Evolutionary conservation across 1,140 invertebrate species (phyloP).

Genomic region (Drosophila quadrilineata): DNA sequence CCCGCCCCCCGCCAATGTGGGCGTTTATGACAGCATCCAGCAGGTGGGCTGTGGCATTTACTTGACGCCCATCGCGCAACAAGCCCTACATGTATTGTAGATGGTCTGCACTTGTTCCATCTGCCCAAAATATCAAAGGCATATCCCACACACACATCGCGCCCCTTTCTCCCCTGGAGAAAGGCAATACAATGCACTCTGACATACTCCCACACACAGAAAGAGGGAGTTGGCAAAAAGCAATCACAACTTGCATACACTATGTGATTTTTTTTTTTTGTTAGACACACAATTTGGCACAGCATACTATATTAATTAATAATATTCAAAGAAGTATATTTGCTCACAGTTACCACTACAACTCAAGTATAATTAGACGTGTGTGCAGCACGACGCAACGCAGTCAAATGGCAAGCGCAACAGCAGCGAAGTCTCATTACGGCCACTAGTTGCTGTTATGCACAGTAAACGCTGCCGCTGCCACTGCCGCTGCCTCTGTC

Average conservation of each 20-base stretch:
- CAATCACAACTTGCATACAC: too few relatives aligned
- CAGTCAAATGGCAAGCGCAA: constrained; percentile 36
- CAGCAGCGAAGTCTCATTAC: constrained; percentile 47
- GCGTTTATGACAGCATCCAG: constrained; percentile 49
- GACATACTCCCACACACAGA: too few relatives aligned
- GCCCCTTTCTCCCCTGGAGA: too few relatives aligned
- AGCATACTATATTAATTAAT: too few relatives aligned
- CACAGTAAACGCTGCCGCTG: constrained; percentile 27
- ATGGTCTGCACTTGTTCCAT: too few relatives aligned
- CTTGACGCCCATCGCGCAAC: constrained; percentile 40
- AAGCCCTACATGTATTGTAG: constrained; percentile 20
- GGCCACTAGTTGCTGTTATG: constrained; percentile 77
- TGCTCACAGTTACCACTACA: constrained; percentile 1
- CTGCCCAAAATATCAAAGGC: constrained; percentile 26
- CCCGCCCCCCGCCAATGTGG: constrained; percentile 25
- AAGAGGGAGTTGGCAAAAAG: too few relatives aligned
- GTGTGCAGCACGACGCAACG: constrained; percentile 31
- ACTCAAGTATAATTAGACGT: constrained; percentile 28
- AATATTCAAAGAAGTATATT: too few relatives aligned
- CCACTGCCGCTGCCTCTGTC: neutral
- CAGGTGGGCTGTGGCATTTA: constrained; percentile 61
- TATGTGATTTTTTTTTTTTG: too few relatives aligned
- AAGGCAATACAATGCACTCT: too few relatives aligned
- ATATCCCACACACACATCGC: neutral
- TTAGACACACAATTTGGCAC: too few relatives aligned